Conservation (phyloP, 1,140 invertebrate species). For the Drosophila ohnishii region DNA sequence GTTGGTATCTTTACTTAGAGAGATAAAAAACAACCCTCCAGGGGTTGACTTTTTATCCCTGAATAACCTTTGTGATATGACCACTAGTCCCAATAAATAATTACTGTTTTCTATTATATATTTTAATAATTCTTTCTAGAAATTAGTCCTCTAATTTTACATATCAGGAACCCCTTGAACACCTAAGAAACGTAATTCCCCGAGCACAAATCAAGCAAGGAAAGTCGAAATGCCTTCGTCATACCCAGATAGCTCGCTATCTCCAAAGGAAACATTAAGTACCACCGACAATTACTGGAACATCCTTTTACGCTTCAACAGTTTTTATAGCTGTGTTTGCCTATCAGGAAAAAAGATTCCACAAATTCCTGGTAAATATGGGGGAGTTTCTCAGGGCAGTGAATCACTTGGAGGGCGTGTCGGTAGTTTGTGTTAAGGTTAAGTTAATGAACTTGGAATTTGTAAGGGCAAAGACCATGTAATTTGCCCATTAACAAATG, state of each 20-base stretch:
- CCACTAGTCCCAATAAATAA: not conserved
- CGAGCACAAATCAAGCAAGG: not conserved
- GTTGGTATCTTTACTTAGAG: not conserved
- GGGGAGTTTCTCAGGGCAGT: slow-evolving; percentile 15
- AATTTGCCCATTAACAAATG: slow-evolving; percentile 75
- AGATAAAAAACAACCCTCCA: slow-evolving; percentile 8
- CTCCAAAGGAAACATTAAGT: slow-evolving; percentile 59
- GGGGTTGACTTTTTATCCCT: not conserved
- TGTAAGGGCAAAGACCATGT: slow-evolving; percentile 59
- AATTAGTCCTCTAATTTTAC: too few relatives aligned
- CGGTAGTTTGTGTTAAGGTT: slow-evolving; percentile 47
- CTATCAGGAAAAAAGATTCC: slow-evolving; percentile 35
- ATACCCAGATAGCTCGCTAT: slow-evolving; percentile 43
- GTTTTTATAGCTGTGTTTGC: slow-evolving; percentile 65
- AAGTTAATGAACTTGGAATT: slow-evolving; percentile 43
- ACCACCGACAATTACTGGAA: slow-evolving; percentile 33
- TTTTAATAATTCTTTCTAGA: not conserved
- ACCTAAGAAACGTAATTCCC: not conserved
- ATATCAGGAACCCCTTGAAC: slow-evolving; percentile 5
- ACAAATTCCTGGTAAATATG: slow-evolving; percentile 21
- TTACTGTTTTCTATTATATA: not conserved
- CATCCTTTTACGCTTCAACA: slow-evolving; percentile 77
- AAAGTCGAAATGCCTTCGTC: not conserved
- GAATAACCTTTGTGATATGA: not conserved
- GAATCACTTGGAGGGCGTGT: slow-evolving; percentile 55